A percentile compares a stretch with the other conserved stretches of the same genome.
Conservation (phyloP, 2,888 invertebrate genomes). For the Chalcosyrphus nemorum region DNA sequence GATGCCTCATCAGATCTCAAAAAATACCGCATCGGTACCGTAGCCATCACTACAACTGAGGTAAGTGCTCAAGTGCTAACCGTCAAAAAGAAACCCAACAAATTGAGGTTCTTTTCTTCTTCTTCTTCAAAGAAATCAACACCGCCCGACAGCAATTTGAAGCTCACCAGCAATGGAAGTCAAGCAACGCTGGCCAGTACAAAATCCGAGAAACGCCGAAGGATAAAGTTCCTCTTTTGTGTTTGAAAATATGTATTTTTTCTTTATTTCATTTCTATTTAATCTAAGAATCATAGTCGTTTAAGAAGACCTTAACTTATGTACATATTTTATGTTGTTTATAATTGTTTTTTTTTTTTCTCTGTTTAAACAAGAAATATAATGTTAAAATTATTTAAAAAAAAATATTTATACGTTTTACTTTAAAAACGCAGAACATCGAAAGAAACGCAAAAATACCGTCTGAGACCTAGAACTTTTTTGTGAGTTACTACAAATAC, state of each 20-base stretch:
- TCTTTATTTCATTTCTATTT: conserved; percentile 54
- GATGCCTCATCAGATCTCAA: conserved; percentile 85
- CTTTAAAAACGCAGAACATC: conserved; percentile 34
- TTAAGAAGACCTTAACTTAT: conserved; percentile 63
- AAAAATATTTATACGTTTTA: conserved; percentile 27
- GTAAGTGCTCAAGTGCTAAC: conserved; percentile 27
- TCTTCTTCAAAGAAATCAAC: conserved; percentile 28
- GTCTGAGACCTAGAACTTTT: conserved; percentile 65
- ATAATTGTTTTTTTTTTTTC: conserved; percentile 22
- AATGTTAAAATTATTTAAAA: conserved; percentile 40
- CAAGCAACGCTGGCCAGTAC: conserved; percentile 41
- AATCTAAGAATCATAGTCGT: conserved; percentile 47
- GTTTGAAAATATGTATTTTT: conserved; percentile 67
- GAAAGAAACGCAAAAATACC: conserved; percentile 52
- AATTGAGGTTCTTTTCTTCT: not conserved
- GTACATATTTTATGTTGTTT: conserved; percentile 45
- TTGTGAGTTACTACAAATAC: conserved; percentile 49
- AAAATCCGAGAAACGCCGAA: conserved; percentile 64
- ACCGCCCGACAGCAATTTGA: conserved; percentile 3
- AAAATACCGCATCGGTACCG: conserved; percentile 85
- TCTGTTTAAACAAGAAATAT: conserved; percentile 50
- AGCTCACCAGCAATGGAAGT: conserved; percentile 21
- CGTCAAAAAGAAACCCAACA: not conserved
- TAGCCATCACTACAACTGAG: conserved; percentile 83
- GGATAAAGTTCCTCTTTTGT: conserved; percentile 72